These are phyloP conservation scores for Sericinus montela DNA, from an alignment of 2,888 invertebrate species.

Conservation along the genomic window DNA sequence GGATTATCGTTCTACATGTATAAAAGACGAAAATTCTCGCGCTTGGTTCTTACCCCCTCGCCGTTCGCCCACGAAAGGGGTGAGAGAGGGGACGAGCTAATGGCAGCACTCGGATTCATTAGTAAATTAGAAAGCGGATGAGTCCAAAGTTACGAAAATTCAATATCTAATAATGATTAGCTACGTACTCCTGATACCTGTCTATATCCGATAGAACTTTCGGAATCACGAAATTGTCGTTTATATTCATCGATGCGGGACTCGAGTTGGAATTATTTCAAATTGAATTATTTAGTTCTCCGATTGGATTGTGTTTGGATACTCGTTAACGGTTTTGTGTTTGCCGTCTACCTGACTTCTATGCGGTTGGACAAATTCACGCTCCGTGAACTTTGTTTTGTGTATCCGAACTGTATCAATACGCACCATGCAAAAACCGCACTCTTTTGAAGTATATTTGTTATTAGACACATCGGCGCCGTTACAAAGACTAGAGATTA, in stretches of 20 bases:
- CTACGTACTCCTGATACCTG: conserved; percentile 58
- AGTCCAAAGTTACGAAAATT: conserved; percentile 80
- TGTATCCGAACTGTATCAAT: conserved; percentile 21
- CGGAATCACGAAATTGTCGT: conserved; percentile 36
- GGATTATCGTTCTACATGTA: conserved; percentile 76
- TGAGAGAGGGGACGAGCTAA: conserved; percentile 48
- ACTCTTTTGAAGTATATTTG: conserved; percentile 1
- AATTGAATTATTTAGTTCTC: conserved; percentile 75
- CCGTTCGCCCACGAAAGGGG: conserved; percentile 33
- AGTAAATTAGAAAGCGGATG: conserved; percentile 80
- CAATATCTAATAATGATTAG: conserved; percentile 80
- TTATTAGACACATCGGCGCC: neutral
- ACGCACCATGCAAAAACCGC: conserved; percentile 3
- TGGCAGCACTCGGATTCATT: conserved; percentile 79
- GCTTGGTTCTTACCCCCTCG: conserved; percentile 56
- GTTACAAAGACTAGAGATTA: neutral
- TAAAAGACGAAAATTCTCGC: conserved; percentile 76
- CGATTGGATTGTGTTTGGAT: conserved; percentile 65
- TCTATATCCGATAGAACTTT: conserved; percentile 51
- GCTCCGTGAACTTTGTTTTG: conserved; percentile 43
- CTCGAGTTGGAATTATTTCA: conserved; percentile 49
- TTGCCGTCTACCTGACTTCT: conserved; percentile 38
- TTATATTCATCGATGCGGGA: conserved; percentile 69
- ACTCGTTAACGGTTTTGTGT: conserved; percentile 52
- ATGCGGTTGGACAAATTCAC: conserved; percentile 32